Conservation (phyloP, 2,888 invertebrate species). For the Philopedon plagiatum region DNA sequence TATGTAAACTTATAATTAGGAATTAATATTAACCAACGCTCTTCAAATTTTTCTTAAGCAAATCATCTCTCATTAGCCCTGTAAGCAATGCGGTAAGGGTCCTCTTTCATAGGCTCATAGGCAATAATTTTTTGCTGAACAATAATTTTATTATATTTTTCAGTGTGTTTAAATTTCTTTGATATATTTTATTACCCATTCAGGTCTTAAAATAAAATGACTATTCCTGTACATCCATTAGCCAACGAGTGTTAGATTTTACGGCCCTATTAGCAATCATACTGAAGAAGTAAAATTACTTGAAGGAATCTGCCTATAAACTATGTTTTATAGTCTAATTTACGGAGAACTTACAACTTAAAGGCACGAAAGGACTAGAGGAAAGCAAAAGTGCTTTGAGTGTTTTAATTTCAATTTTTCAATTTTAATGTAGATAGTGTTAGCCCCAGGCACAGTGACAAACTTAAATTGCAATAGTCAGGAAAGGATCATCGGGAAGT, state of each 20-base stretch:
- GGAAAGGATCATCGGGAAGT: no score
- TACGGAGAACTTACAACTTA: slow-evolving; percentile 33
- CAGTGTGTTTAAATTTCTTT: background rate
- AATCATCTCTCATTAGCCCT: no score
- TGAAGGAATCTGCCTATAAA: slow-evolving; percentile 47
- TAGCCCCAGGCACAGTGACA: no score
- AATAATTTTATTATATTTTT: background rate
- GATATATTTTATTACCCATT: background rate
- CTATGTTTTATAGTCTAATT: slow-evolving; percentile 43
- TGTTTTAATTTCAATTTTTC: background rate
- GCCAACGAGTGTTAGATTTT: slow-evolving; percentile 43
- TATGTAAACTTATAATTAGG: no score
- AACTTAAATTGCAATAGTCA: no score
- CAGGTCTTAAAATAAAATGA: slow-evolving; percentile 2
- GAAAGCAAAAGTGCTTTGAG: slow-evolving; percentile 24
- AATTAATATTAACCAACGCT: no score
- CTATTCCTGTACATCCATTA: slow-evolving; percentile 40
- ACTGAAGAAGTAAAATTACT: slow-evolving; percentile 45
- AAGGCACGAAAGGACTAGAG: slow-evolving; percentile 29
- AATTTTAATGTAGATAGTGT: background rate
- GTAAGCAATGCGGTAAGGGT: no score
- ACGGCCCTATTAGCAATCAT: slow-evolving; percentile 44
- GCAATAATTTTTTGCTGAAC: no score
- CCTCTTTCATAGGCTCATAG: no score
- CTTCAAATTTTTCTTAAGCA: no score